Base-by-base conservation (phyloP, 2,113 vertebrate species). In the Acanthochromis polyacanthus region DNA sequence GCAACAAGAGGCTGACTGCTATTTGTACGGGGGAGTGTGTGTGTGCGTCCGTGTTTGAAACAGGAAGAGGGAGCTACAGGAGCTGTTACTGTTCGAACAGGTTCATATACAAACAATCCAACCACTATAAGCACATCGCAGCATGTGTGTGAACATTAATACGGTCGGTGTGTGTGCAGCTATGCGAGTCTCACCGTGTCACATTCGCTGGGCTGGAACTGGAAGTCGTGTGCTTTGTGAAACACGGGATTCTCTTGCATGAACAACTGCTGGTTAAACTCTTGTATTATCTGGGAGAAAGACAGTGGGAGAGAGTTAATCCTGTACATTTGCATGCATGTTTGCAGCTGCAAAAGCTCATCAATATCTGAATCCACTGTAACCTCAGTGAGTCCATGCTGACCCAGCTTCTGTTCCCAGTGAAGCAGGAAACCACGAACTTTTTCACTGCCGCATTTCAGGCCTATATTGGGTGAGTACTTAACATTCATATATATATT, bases 211-310 rank as follows among this genome's bases (percentile, higher is more conserved):
- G 97, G 97, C 85, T 99, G 98, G 93, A 99, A 99, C 94, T 98
- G 97, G 94, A 99, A 99, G 45, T 97, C 95, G 71, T 96, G 96
- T 2, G 95, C 95, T 94, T 97, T 98, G 93, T 96, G 97, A 86
- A 99, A 98, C 61, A 96, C 95, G 0, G 97, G 94, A 83, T 98
- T 99, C 86, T 99, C 98, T 92, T 98, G 97, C 69, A 99, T 68
- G 80, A 99, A 99, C 75, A 99, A 92, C 94, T 99, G 98, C 38
- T 98, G 97, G 80, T 97, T 98, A 94, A 96, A 97, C 85, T 99
- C 98, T 86, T 96, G 95, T 84, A 98, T 95, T 90, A 99, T 97
- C 98, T 99, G 90, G 55, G 20, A 53, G 51, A 59, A 14, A 84
- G 20, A 59, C 25, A 63, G 17, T 53, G 19, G 1, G 14, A 87